Evolutionary conservation across 2,888 invertebrate genomes (phyloP).

Genomic region (Nemapogon koenigi): DNA sequence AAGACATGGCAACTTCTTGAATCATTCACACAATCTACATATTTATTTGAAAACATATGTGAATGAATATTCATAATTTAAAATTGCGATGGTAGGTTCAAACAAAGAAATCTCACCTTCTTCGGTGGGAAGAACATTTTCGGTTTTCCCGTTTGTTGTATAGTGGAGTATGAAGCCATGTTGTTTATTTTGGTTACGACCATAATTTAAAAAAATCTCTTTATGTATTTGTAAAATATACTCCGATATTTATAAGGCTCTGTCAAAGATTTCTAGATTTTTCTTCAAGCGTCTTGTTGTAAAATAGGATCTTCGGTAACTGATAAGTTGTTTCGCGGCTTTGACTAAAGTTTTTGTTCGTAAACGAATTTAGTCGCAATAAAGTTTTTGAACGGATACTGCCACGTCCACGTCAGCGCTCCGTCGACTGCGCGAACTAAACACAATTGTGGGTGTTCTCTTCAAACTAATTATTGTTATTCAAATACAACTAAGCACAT

Average conservation of each 20-base stretch:
- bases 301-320: background rate
- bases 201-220: conserved; percentile 52
- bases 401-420: conserved; percentile 49
- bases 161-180: conserved; percentile 58
- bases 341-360: conserved; percentile 44
- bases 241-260: background rate
- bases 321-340: conserved; percentile 22
- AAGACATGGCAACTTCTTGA: too few species aligned
- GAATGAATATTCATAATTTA: background rate
- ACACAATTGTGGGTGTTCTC: too few species aligned
- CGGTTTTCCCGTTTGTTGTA: conserved; percentile 49
- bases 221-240: conserved; percentile 15
- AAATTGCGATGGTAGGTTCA: background rate
- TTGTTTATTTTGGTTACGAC: conserved; percentile 59
- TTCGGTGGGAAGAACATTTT: conserved; percentile 60
- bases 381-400: conserved; percentile 44
- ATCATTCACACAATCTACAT: too few species aligned
- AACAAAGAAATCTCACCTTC: conserved; percentile 40
- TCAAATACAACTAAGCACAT: conserved; percentile 42
- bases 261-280: conserved; percentile 40
- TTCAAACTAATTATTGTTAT: too few species aligned
- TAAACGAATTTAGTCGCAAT: conserved; percentile 43
- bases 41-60: background rate
- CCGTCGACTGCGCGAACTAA: too few species aligned
- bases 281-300: conserved; percentile 22